Base-by-base conservation (phyloP, 2,888 invertebrate genomes). In the Smittia aterrima region DNA sequence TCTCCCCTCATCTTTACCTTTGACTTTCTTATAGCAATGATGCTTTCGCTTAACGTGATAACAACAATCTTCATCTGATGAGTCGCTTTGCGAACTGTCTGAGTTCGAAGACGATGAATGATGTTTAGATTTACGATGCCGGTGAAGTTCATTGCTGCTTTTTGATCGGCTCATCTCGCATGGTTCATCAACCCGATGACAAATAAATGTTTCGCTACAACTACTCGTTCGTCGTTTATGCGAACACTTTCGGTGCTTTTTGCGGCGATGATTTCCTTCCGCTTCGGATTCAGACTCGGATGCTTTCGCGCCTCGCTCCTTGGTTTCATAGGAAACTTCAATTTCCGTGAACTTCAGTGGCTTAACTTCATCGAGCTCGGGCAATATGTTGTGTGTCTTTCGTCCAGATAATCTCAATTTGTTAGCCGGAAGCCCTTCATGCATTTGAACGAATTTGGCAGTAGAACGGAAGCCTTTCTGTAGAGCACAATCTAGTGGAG, bases 401-500 rank as follows among this genome's bases (percentile, higher is more conserved):
- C 81, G 77, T 1, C 80, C 82, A 0, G 82, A 80, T 66, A 83
- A 76, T 1, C 81, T 78, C 27, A 93, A 82, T 79, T 92, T 89
- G 71, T 86, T 87, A 2, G 94, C 91, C 0, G 95, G 93, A 41
- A 92, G 85, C 0, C 95, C 96, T 3, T 96, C 95, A 79, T 95
- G 92, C 79, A 95, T 88, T 82, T 95, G 95, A 66, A 97, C 85
- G 81, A 93, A 93, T 82, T 97, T 96, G 27, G 96, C 97, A 71
- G 95, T 94, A 1, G 95, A 93, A 74, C 93, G 87, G 81, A 93
- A 91, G 0, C 94, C 95, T 75, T 92, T 88, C 78, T 90, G 90
- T 3, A 96, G 85, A 0, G 97, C 95, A 76, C 95, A 94, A 81
- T 98, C 97, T 77, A 96, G 84, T 0, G 97, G 95, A 0, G 97